These are phyloP conservation scores for Periplaneta americana DNA, from an alignment of 1,140 invertebrate genomes.

Conservation along the genomic window DNA sequence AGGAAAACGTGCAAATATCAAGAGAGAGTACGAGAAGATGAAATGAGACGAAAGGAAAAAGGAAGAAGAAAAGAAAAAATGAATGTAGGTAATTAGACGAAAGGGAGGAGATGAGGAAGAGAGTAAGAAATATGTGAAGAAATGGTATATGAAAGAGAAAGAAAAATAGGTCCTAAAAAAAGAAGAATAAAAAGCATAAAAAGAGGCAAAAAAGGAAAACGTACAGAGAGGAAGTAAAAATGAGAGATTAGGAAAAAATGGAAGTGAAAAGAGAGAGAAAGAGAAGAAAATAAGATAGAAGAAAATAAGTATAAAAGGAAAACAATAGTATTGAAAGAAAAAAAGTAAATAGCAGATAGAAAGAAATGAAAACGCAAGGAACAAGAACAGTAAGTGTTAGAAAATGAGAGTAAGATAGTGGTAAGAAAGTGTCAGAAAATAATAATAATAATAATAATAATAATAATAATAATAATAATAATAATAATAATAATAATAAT, in stretches of 20 bases:
- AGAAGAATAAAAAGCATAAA: background rate
- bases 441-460: no score
- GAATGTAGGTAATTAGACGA: background rate
- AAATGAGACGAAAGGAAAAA: background rate
- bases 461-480: no score
- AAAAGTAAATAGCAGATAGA: background rate
- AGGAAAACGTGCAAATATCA: background rate
- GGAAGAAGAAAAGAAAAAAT: background rate
- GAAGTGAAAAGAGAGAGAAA: background rate
- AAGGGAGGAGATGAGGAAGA: background rate
- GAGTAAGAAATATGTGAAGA: background rate
- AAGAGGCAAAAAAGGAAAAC: background rate
- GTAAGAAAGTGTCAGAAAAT: no score
- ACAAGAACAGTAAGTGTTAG: background rate
- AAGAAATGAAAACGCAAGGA: background rate
- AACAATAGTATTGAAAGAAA: background rate
- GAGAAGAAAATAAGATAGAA: background rate
- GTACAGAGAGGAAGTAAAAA: background rate
- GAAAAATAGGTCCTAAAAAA: background rate
- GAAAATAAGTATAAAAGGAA: background rate
- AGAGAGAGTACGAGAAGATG: background rate
- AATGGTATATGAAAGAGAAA: background rate
- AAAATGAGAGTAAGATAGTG: background rate
- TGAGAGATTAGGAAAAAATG: background rate
- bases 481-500: no score